Percentiles rank a stretch among this genome's conserved stretches.
phyloP scores from a whole-genome alignment of 2,888 invertebrate species.

The Cheiracanthium punctorium region DNA sequence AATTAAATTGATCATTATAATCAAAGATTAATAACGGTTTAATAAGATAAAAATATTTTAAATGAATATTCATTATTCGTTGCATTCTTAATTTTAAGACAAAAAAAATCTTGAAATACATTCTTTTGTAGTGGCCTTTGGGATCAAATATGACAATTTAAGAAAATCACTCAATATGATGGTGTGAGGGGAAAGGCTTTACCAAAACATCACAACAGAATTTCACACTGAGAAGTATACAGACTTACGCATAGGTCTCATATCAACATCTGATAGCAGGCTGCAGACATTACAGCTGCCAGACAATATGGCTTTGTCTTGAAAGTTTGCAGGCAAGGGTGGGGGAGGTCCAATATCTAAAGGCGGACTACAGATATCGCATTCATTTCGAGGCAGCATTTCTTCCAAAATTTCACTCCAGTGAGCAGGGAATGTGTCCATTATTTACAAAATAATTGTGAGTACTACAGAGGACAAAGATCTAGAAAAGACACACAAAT shows the following conservation, averaged over 20 bases:
- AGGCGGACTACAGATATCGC: slow-evolving; percentile 60
- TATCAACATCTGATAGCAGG: slow-evolving; percentile 59
- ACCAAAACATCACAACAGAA: too few relatives aligned
- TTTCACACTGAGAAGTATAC: background rate
- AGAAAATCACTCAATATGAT: too few relatives aligned
- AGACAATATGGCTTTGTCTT: slow-evolving; percentile 56
- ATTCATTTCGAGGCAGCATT: slow-evolving; percentile 59
- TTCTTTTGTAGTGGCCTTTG: too few relatives aligned
- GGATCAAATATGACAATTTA: too few relatives aligned
- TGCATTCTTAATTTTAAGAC: too few relatives aligned
- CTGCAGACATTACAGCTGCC: slow-evolving; percentile 63
- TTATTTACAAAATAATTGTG: slow-evolving; percentile 27
- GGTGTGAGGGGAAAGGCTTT: too few relatives aligned
- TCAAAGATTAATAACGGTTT: too few relatives aligned
- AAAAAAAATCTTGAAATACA: too few relatives aligned
- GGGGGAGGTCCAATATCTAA: slow-evolving; percentile 61
- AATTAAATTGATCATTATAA: too few relatives aligned
- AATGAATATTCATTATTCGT: too few relatives aligned
- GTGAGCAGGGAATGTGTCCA: slow-evolving; percentile 50
- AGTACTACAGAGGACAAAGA: background rate
- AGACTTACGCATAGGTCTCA: slow-evolving; percentile 58
- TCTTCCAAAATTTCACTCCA: slow-evolving; percentile 64
- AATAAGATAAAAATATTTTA: too few relatives aligned
- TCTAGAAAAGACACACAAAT: slow-evolving; percentile 2
- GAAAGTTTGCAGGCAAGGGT: slow-evolving; percentile 61